Evolutionary conservation across 2,888 invertebrate species (phyloP).

Genomic region (Agriopis leucophaearia): DNA sequence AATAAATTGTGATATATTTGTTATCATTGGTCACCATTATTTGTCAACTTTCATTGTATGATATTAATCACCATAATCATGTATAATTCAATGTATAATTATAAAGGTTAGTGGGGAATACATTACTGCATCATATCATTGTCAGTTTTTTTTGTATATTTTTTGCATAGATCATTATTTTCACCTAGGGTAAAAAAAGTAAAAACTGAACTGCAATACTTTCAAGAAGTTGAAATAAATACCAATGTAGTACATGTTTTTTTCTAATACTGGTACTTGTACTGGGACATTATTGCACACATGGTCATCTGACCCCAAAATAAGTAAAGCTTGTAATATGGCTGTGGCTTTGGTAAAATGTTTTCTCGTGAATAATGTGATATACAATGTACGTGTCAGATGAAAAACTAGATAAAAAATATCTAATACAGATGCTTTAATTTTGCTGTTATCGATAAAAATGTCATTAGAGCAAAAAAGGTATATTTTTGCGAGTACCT

Average conservation of each 20-base stretch:
- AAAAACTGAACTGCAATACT: too few relatives aligned
- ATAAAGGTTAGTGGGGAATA: background rate
- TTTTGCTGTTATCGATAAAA: conserved; percentile 4
- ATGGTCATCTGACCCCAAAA: too few relatives aligned
- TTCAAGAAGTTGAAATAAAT: too few relatives aligned
- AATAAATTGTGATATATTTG: background rate
- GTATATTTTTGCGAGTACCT: too few relatives aligned
- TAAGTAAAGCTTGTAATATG: too few relatives aligned
- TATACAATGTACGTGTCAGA: conserved; percentile 22
- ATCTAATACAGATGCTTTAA: conserved; percentile 14
- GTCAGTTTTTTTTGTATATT: too few relatives aligned
- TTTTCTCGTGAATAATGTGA: conserved; percentile 7
- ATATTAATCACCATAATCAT: background rate
- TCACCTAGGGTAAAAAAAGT: too few relatives aligned
- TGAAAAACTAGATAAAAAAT: conserved; percentile 15
- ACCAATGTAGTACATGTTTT: too few relatives aligned
- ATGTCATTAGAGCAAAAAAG: background rate
- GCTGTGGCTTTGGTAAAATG: background rate
- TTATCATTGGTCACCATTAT: too few relatives aligned
- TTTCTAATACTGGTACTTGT: too few relatives aligned
- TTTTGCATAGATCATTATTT: too few relatives aligned
- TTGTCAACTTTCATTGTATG: background rate
- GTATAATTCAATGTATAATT: background rate
- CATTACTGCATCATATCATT: background rate
- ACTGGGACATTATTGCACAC: too few relatives aligned